Evolutionary conservation across 2,113 vertebrate genomes (phyloP), one percentile per base, ranked within the genome.

Genomic region (Nothoprocta pentlandii): DNA sequence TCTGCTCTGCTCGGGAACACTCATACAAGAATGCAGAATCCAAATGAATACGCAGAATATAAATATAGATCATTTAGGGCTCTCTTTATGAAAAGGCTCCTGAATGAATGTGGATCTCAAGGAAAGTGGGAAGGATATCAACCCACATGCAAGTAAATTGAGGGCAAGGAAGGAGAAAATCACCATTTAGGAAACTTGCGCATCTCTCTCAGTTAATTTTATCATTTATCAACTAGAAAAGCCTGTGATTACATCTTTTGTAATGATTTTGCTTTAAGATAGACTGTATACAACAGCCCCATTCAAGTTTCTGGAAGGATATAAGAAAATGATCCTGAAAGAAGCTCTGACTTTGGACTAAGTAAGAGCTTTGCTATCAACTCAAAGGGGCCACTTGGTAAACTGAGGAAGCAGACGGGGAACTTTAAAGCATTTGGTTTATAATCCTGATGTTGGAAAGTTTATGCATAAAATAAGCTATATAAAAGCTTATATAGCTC

Each of bases 131-230:
- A 68, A 44, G 23, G 11, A 36, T 22, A 75, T 51, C 75, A 73
- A 80, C 10, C 51, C 32, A 51, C 22, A 10, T 59, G 28, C 30
- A 53, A 42, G 16, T 42, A 39, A 80, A 56, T 6, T 25, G 53
- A 85, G 39, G 25, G 28, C 34, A 70, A 74, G 17, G 36, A 70
- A 88, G 41, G 32, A 92, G 58, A 85, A 59, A 85, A 30, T 41
- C 44, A 41, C 5, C 5, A 6, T 49, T 89, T n/a, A 80, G 63
- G 10, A 73, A 66, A 74, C 49, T 32, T 16, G 3, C 10, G 28
- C 17, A 30, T 9, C 9, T 16, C 22, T 34, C 28, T 64, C 19
- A 19, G 44, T 42, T 46, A 71, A 84, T 56, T 28, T 70, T 54
- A 62, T 32, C 5, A n/a, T 41, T 9, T 26, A 15, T 58, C 42